Evolutionary conservation across 2,888 invertebrate genomes (phyloP).

Genomic region (Chalcis sispes): DNA sequence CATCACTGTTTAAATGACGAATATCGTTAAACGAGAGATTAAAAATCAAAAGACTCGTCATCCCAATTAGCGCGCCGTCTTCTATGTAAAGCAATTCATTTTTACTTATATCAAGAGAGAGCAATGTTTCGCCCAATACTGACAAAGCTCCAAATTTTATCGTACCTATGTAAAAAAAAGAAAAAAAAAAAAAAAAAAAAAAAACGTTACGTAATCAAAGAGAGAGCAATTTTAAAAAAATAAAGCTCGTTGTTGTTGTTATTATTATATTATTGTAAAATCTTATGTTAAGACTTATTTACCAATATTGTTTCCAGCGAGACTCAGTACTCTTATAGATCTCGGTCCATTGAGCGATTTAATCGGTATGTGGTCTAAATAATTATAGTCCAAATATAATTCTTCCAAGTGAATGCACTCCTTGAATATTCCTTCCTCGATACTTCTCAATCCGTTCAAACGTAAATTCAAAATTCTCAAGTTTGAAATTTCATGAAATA

Average conservation of each 20-base stretch:
- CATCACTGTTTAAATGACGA: conserved; percentile 88
- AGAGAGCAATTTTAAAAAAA: no score
- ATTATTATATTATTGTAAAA: no score
- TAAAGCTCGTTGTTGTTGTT: no score
- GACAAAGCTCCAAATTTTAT: conserved; percentile 82
- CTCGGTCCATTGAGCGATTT: conserved; percentile 89
- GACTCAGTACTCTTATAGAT: conserved; percentile 83
- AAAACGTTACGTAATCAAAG: no score
- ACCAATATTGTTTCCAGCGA: conserved; percentile 90
- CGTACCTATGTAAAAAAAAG: conserved; percentile 79
- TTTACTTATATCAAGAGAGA: conserved; percentile 86
- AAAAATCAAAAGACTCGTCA: conserved; percentile 82
- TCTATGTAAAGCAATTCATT: conserved; percentile 87
- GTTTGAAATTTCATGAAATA: conserved; percentile 86
- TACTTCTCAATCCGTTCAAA: conserved; percentile 87
- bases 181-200: no score
- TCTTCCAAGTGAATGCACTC: conserved; percentile 89
- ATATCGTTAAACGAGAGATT: conserved; percentile 88
- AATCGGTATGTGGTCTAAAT: conserved; percentile 85
- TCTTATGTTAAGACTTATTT: no score
- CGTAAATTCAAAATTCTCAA: conserved; percentile 87
- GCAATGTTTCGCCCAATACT: conserved; percentile 77
- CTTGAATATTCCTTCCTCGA: conserved; percentile 91
- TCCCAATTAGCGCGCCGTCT: conserved; percentile 84
- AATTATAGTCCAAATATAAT: conserved; percentile 88